Evolutionary conservation across 2,113 vertebrate genomes (phyloP).

Genomic region (Eptesicus fuscus): DNA sequence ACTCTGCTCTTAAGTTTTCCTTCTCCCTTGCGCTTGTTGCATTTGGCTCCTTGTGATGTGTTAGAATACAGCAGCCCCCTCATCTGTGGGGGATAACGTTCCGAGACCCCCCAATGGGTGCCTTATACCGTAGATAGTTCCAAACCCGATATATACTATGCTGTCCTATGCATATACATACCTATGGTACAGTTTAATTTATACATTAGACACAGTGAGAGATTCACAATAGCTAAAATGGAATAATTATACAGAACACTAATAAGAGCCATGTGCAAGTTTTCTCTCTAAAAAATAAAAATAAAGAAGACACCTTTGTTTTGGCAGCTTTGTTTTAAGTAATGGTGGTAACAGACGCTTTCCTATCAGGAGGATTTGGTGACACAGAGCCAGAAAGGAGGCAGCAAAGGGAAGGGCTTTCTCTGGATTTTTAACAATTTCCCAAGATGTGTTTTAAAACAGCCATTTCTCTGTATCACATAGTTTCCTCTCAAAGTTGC

Average conservation of each 20-base stretch:
- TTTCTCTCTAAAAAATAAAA: not conserved
- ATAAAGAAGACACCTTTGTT: not conserved
- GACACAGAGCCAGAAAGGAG: not conserved
- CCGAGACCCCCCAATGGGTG: not conserved
- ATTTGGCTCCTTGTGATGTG: not conserved
- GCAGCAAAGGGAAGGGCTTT: not conserved
- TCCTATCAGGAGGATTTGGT: not conserved
- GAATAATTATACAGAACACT: not conserved
- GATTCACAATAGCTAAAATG: not conserved
- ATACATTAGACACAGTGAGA: not conserved
- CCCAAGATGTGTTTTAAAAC: not conserved
- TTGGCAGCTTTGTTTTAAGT: not conserved
- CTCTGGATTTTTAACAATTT: not conserved
- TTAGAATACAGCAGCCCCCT: not conserved
- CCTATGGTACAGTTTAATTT: not conserved
- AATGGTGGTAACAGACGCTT: not conserved
- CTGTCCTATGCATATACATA: not conserved
- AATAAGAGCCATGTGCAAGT: not conserved
- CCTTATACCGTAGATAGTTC: not conserved
- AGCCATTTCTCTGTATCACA: not conserved
- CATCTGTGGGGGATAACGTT: not conserved
- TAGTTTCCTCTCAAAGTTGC: constrained; percentile 18
- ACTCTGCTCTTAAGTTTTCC: not conserved
- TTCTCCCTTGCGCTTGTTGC: not conserved
- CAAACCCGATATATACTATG: not conserved